These are phyloP conservation scores for Amaurobius ferox DNA, from an alignment of 2,888 invertebrate genomes.

Conservation along the genomic window DNA sequence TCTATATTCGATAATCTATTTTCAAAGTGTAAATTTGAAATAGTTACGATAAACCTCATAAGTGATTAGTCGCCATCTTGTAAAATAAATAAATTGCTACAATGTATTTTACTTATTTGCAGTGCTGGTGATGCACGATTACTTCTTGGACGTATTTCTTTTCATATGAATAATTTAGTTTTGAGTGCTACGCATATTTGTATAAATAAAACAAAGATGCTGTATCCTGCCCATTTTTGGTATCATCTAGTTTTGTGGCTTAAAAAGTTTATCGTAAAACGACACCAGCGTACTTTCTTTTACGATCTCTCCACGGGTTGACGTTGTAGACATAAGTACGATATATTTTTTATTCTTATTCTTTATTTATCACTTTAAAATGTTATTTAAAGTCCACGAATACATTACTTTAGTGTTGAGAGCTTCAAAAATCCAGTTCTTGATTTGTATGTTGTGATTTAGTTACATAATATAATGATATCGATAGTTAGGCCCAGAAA, in stretches of 20 bases:
- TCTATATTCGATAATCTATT: background rate
- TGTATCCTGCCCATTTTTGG: slow-evolving; percentile 40
- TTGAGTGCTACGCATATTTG: background rate
- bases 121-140: too few relatives aligned
- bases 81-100: background rate
- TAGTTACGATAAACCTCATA: background rate
- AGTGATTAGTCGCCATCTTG: slow-evolving; percentile 66
- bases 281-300: slow-evolving; percentile 31
- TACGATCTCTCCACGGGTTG: background rate
- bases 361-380: too few relatives aligned
- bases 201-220: background rate
- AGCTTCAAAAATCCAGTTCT: too few relatives aligned
- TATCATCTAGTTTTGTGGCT: slow-evolving; percentile 7
- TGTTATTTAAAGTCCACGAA: too few relatives aligned
- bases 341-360: too few relatives aligned
- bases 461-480: too few relatives aligned
- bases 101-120: background rate
- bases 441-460: too few relatives aligned
- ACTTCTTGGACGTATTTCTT: too few relatives aligned
- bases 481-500: too few relatives aligned
- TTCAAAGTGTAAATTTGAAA: background rate
- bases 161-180: too few relatives aligned
- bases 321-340: background rate
- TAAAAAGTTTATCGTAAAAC: slow-evolving; percentile 48
- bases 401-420: too few relatives aligned